A percentile compares a stretch with the other conserved stretches of the same genome.
Conservation (phyloP, 2,888 invertebrate genomes). For the Subacronicta megacephala region DNA sequence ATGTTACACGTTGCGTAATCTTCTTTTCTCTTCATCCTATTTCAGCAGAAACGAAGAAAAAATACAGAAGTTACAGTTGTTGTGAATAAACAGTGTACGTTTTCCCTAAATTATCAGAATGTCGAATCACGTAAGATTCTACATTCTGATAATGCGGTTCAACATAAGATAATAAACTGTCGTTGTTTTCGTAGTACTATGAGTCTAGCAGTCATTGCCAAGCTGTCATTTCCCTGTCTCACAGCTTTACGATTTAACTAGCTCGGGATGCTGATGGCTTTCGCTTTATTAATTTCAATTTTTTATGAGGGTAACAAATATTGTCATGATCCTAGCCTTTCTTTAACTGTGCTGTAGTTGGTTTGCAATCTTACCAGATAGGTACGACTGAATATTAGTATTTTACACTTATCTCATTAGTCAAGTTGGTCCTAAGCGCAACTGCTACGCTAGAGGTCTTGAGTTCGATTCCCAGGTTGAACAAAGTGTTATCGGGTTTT, state of each 20-base stretch:
- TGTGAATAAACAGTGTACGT: slow-evolving; percentile 4
- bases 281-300: slow-evolving; percentile 32
- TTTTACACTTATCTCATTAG: too few species aligned
- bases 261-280: slow-evolving; percentile 18
- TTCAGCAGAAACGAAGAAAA: too few species aligned
- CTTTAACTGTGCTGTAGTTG: too few species aligned
- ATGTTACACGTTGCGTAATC: background rate
- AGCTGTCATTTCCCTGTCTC: slow-evolving; percentile 47
- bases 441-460: too few species aligned
- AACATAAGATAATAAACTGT: slow-evolving; percentile 27
- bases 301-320: slow-evolving; percentile 29
- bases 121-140: too few species aligned
- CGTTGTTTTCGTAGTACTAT: slow-evolving; percentile 45
- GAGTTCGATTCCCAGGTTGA: too few species aligned
- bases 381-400: too few species aligned
- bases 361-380: too few species aligned
- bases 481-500: too few species aligned
- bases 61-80: background rate
- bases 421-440: too few species aligned
- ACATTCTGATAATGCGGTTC: too few species aligned
- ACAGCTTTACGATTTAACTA: slow-evolving; percentile 43
- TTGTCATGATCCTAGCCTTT: background rate
- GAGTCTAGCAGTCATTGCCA: slow-evolving; percentile 42
- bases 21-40: background rate
- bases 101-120: slow-evolving; percentile 13